Percentiles rank a stretch among this genome's conserved stretches.
These are phyloP conservation scores for Stramonita haemastoma DNA, from an alignment of 2,888 invertebrate species.

Conservation along the genomic window DNA sequence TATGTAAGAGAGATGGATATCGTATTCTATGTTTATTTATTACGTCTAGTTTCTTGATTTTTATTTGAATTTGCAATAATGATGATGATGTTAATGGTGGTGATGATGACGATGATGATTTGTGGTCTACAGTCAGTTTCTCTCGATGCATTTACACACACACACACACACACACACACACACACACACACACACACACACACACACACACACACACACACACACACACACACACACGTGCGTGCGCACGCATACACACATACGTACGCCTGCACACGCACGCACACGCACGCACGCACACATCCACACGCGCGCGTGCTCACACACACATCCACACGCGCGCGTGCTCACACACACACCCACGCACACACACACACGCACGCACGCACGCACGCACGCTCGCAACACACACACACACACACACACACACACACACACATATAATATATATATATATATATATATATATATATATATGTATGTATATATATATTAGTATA, in stretches of 20 bases:
- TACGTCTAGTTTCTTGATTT: too few relatives aligned
- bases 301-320: not conserved
- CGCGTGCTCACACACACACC: not conserved
- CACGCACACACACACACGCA: constrained; percentile 3
- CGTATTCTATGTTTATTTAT: too few relatives aligned
- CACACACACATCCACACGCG: not conserved
- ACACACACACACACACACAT: not conserved
- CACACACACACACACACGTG: not conserved
- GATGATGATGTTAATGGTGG: too few relatives aligned
- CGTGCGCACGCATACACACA: not conserved
- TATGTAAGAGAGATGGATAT: too few relatives aligned
- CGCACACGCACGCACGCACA: not conserved
- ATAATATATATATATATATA: not conserved
- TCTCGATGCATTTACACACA: not conserved
- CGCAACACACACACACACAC: too few relatives aligned
- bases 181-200: not conserved
- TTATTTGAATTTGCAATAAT: too few relatives aligned
- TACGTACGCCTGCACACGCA: not conserved
- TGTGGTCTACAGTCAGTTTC: too few relatives aligned
- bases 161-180: not conserved
- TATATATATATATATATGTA: not conserved
- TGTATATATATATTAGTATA: not conserved
- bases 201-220: not conserved
- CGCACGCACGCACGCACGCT: not conserved
- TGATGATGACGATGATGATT: too few relatives aligned